Evolutionary conservation across 1,140 invertebrate species (phyloP).

Genomic region (Tetragonula clypearis): DNA sequence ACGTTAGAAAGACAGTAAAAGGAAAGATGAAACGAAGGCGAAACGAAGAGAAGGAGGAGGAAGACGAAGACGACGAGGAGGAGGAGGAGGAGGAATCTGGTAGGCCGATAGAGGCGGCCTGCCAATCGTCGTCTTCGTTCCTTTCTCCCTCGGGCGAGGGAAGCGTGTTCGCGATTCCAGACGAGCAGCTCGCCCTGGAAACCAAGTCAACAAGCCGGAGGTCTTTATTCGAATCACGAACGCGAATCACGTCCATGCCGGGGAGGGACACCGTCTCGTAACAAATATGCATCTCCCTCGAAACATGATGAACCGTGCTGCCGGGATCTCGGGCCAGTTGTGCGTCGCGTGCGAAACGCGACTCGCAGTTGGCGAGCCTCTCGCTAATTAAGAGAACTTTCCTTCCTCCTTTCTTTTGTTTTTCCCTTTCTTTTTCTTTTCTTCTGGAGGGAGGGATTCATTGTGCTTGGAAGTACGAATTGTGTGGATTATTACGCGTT

Average conservation of each 20-base stretch:
- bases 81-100: background rate
- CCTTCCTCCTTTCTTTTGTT: background rate
- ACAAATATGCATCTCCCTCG: slow-evolving; percentile 80
- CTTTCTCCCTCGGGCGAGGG: slow-evolving; percentile 33
- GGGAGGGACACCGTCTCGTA: slow-evolving; percentile 78
- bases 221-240: slow-evolving; percentile 79
- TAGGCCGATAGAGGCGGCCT: slow-evolving; percentile 43
- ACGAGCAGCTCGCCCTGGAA: slow-evolving; percentile 63
- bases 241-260: slow-evolving; percentile 79
- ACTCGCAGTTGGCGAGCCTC: background rate
- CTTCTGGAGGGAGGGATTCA: no score
- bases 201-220: slow-evolving; percentile 75
- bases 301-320: slow-evolving; percentile 56
- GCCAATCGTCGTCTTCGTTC: slow-evolving; percentile 45
- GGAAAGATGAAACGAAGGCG: background rate
- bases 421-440: no score
- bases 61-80: slow-evolving; percentile 1
- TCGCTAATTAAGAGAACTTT: slow-evolving; percentile 18
- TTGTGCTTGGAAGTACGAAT: no score
- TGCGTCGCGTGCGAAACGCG: slow-evolving; percentile 27
- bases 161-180: slow-evolving; percentile 66
- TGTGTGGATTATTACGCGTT: no score
- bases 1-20: slow-evolving; percentile 46
- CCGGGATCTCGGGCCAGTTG: slow-evolving; percentile 21
- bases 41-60: slow-evolving; percentile 15